These are phyloP conservation scores for Nasonovia ribisnigri DNA, from an alignment of 2,888 invertebrate species.

Conservation along the genomic window DNA sequence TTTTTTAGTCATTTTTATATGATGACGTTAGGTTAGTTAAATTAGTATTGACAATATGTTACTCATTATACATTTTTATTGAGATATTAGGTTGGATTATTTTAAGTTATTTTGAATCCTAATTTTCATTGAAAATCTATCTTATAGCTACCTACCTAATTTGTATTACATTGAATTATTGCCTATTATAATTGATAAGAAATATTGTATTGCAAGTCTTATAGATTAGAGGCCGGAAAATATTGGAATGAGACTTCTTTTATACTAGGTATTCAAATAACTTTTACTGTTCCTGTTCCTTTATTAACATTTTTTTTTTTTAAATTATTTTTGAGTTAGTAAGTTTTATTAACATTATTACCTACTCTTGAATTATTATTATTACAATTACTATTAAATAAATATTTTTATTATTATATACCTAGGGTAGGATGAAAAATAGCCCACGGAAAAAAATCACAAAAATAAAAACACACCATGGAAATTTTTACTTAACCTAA, in stretches of 20 bases:
- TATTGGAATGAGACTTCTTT: not conserved
- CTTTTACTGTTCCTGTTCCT: not conserved
- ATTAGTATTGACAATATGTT: not conserved
- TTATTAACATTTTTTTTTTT: not conserved
- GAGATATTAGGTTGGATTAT: not conserved
- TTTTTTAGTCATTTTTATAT: not conserved
- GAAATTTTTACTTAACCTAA: too few species aligned
- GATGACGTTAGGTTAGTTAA: not conserved
- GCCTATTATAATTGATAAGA: not conserved
- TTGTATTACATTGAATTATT: not conserved
- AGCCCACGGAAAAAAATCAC: too few species aligned
- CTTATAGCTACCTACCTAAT: not conserved
- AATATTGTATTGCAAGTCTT: not conserved
- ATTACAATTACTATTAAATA: not conserved
- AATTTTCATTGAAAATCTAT: not conserved
- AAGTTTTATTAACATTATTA: not conserved
- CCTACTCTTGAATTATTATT: not conserved
- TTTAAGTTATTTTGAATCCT: not conserved
- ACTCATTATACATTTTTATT: not conserved
- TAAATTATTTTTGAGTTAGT: not conserved
- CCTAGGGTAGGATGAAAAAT: too few species aligned
- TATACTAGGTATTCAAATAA: not conserved
- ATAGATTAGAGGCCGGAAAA: not conserved
- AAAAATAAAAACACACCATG: too few species aligned
- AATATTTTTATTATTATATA: not conserved